These are phyloP conservation scores for Scolopax mira DNA, from an alignment of 2,113 vertebrate species.

Conservation along the genomic window DNA sequence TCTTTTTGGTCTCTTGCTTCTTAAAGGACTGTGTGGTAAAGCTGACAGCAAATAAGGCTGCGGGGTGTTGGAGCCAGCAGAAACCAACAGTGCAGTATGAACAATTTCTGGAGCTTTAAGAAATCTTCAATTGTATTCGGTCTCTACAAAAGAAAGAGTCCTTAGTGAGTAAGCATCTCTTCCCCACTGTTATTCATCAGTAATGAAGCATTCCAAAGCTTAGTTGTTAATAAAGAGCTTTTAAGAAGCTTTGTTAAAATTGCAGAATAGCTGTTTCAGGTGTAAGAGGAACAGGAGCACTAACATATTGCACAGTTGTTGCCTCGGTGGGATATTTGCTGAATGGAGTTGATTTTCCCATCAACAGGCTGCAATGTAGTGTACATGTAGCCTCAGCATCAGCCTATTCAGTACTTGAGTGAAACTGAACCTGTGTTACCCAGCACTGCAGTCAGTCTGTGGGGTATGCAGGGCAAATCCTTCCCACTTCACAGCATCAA, in stretches of 20 bases:
- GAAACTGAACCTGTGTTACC: not conserved
- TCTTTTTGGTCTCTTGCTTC: not conserved
- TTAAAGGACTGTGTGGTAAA: not conserved
- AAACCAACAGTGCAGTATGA: not conserved
- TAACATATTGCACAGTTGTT: not conserved
- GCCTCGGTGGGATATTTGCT: not conserved
- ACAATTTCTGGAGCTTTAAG: not conserved
- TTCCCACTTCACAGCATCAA: not conserved
- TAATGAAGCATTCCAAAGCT: not conserved
- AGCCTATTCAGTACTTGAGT: not conserved
- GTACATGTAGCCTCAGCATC: not conserved
- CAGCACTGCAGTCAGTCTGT: not conserved
- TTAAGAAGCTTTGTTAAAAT: not conserved
- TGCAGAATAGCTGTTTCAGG: not conserved
- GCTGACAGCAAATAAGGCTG: not conserved
- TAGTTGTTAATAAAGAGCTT: not conserved
- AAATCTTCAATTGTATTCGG: not conserved
- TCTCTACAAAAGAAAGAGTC: not conserved
- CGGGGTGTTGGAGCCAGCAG: not conserved
- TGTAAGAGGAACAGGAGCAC: not conserved
- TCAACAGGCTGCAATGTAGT: not conserved
- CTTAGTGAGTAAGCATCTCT: slow-evolving; percentile 10
- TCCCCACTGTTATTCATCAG: not conserved
- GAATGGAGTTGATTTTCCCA: not conserved
- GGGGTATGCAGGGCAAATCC: not conserved